Conservation (phyloP, 2,113 vertebrate genomes). For the Hypomesus transpacificus region DNA sequence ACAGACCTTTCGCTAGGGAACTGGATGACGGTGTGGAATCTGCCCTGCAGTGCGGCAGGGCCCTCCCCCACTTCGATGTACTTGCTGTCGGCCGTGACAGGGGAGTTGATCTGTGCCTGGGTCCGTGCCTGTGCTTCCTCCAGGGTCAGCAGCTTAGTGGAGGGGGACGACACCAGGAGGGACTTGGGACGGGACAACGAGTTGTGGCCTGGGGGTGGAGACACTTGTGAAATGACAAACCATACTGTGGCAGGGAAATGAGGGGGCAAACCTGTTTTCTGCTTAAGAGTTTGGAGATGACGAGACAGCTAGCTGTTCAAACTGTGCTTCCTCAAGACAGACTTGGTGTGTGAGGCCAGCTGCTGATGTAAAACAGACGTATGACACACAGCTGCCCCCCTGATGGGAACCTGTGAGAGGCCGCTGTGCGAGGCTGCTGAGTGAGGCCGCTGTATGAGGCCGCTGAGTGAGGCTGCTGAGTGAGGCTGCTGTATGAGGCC, state of each 20-base stretch:
- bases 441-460: no score
- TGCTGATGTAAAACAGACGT: no score
- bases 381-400: no score
- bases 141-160: constrained; percentile 89
- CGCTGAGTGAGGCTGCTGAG: no score
- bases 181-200: constrained; percentile 94
- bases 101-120: constrained; percentile 92
- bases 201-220: constrained; percentile 72
- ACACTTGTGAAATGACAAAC: neutral
- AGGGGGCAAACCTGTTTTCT: neutral
- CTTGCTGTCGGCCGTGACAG: constrained; percentile 90
- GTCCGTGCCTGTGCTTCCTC: constrained; percentile 96
- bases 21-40: constrained; percentile 96
- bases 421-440: no score
- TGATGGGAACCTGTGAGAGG: no score
- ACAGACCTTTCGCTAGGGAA: constrained; percentile 92
- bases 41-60: constrained; percentile 93
- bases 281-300: no score
- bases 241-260: neutral
- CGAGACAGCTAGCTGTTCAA: no score
- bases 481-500: no score
- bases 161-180: constrained; percentile 90
- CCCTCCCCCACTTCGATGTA: constrained; percentile 98
- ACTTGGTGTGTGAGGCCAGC: no score
- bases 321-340: no score